Evolutionary conservation across 2,888 invertebrate genomes (phyloP).

Genomic region (Dynastes hyllus): DNA sequence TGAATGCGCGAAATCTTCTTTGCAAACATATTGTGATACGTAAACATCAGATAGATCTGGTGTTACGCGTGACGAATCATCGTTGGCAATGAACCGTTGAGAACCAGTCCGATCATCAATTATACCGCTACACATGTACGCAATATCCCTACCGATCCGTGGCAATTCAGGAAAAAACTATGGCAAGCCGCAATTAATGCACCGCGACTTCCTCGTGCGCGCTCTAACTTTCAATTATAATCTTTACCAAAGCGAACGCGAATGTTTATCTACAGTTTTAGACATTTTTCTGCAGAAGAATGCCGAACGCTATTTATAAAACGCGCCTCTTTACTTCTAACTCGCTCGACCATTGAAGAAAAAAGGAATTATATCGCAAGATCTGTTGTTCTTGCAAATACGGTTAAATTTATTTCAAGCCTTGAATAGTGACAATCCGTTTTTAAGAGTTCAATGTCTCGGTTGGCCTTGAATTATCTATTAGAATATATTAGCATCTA

Average conservation of each 20-base stretch:
- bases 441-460: slow-evolving; percentile 4
- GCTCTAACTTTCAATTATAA: slow-evolving; percentile 39
- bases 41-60: not conserved
- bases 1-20: not conserved
- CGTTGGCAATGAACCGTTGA: slow-evolving; percentile 6
- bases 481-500: not conserved
- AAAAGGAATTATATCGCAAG: not conserved
- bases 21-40: not conserved
- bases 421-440: slow-evolving; percentile 10
- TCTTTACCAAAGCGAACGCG: slow-evolving; percentile 35
- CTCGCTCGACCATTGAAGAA: not conserved
- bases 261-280: slow-evolving; percentile 40
- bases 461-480: not conserved
- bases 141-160: slow-evolving; percentile 27
- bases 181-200: slow-evolving; percentile 39
- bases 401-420: not conserved
- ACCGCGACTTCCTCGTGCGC: slow-evolving; percentile 37
- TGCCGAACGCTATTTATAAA: slow-evolving; percentile 9
- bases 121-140: slow-evolving; percentile 29
- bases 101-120: slow-evolving; percentile 27
- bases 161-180: slow-evolving; percentile 27
- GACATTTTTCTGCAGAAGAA: slow-evolving; percentile 36
- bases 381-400: not conserved
- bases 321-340: not conserved
- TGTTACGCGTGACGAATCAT: slow-evolving; percentile 23